Evolutionary conservation across 2,797 vertebrate genomes (phyloP).

Genomic region (Amazona ochrocephala): DNA sequence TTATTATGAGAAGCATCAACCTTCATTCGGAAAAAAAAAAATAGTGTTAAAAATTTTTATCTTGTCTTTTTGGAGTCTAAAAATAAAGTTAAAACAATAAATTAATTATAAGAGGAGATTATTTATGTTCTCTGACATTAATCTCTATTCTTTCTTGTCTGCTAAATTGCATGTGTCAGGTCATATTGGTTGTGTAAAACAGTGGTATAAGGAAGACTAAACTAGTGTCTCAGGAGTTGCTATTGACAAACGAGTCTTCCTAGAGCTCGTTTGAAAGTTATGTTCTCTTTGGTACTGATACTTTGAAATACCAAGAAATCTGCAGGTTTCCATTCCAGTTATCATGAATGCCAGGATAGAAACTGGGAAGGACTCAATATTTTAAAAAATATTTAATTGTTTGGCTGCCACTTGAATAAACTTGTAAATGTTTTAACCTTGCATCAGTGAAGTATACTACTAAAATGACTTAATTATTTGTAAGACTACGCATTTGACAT

Average conservation of each 20-base stretch:
- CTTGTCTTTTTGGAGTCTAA: background rate
- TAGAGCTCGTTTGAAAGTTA: background rate
- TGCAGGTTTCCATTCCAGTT: background rate
- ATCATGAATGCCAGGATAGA: background rate
- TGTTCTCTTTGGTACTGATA: background rate
- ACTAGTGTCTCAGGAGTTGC: background rate
- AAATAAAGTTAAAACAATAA: background rate
- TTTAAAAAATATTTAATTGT: background rate
- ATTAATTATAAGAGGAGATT: background rate
- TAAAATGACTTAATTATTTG: background rate
- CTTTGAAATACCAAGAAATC: background rate
- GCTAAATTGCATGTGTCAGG: background rate
- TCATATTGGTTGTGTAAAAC: background rate
- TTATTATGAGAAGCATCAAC: background rate
- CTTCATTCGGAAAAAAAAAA: background rate
- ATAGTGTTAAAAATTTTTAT: background rate
- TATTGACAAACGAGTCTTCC: background rate
- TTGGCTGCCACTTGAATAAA: background rate
- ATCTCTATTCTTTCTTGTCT: background rate
- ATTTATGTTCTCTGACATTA: background rate
- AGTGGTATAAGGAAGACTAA: background rate
- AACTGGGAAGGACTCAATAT: background rate
- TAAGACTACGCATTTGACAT: background rate
- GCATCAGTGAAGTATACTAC: background rate
- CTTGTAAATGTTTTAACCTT: conserved; percentile 6